These are phyloP conservation scores for Elgaria multicarinata DNA, from an alignment of 2,113 vertebrate species.

Conservation along the genomic window DNA sequence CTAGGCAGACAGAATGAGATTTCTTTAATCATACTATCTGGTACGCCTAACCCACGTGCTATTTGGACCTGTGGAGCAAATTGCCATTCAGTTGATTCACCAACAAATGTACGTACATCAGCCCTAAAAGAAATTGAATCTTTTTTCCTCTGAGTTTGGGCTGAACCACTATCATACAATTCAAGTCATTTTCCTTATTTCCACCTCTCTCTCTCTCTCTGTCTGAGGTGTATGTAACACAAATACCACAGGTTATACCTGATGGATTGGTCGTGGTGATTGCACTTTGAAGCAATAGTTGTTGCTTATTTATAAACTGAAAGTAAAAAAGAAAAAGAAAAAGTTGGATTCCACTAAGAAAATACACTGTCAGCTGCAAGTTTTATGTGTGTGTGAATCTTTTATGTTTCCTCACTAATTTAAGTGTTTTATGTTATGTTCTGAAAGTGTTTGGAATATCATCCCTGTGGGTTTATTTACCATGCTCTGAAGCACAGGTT, in stretches of 20 bases:
- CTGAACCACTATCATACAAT: neutral
- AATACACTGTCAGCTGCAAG: neutral
- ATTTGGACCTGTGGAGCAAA: neutral
- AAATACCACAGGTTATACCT: neutral
- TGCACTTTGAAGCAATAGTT: neutral
- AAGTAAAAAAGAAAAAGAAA: neutral
- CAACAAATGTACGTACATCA: neutral
- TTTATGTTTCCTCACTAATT: conserved; percentile 8
- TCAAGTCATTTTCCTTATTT: neutral
- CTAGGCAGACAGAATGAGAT: neutral
- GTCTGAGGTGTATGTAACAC: neutral
- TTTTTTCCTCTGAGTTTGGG: neutral
- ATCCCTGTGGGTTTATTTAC: conserved; percentile 18
- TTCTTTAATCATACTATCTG: neutral
- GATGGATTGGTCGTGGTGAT: neutral
- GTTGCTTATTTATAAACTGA: conserved; percentile 13
- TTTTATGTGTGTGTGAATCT: neutral
- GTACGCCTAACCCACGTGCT: neutral
- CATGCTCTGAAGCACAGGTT: conserved; percentile 35
- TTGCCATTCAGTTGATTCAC: neutral
- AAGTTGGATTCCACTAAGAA: neutral
- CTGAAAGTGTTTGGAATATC: neutral
- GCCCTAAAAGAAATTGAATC: neutral
- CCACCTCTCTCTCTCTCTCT: neutral
- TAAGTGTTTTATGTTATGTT: conserved; percentile 32